Percentiles rank a stretch among this genome's conserved stretches.
Conservation (phyloP, 2,113 vertebrate genomes). For the Cricetomys ansorgei region DNA sequence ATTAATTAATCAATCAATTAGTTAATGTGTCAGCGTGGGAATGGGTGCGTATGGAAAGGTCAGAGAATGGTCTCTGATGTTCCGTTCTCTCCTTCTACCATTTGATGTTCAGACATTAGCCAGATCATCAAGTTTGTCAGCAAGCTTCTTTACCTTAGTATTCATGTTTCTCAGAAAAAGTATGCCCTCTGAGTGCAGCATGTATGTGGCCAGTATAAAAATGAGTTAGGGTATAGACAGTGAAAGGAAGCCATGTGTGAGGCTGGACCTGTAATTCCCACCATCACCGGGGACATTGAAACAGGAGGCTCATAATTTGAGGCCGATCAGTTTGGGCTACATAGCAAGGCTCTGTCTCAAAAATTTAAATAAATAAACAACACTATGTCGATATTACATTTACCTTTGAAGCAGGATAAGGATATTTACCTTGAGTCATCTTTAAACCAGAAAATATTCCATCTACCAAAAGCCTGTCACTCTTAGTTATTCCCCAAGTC, state of each 20-base stretch:
- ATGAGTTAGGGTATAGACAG: background rate
- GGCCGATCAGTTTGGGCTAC: background rate
- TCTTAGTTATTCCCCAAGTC: constrained; percentile 41
- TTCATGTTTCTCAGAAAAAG: background rate
- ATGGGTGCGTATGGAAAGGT: background rate
- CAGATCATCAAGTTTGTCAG: background rate
- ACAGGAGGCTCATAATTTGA: background rate
- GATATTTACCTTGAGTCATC: constrained; percentile 34
- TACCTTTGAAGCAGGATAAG: constrained; percentile 28
- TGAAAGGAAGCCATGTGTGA: background rate
- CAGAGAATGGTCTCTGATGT: background rate
- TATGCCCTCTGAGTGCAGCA: background rate
- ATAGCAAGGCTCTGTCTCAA: background rate
- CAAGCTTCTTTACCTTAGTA: background rate
- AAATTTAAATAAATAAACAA: background rate
- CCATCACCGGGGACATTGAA: background rate
- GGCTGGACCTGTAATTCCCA: background rate
- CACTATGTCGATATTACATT: background rate
- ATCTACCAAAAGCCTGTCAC: constrained; percentile 63
- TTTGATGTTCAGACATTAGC: background rate
- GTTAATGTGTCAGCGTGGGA: no score
- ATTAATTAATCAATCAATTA: background rate
- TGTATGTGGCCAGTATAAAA: background rate
- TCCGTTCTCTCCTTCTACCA: background rate
- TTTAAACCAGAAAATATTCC: constrained; percentile 63